Percentiles rank a stretch among this genome's conserved stretches.
phyloP scores from a whole-genome alignment of 2,888 invertebrate genomes.

The Thelaira solivaga region DNA sequence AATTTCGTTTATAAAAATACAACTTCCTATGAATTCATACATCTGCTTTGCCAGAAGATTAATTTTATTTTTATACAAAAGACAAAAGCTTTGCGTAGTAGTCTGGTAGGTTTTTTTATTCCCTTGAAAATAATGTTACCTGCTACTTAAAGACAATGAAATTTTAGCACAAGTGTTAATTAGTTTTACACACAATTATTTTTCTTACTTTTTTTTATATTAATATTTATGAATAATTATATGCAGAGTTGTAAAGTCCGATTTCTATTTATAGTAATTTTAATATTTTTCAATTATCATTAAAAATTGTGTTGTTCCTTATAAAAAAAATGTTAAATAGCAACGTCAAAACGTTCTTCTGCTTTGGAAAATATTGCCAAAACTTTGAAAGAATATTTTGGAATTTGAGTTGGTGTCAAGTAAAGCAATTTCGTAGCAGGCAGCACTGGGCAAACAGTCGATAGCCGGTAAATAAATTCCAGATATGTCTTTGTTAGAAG shows the following conservation, averaged over 20 bases:
- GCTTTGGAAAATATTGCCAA: too few species aligned
- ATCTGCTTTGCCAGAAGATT: conserved; percentile 18
- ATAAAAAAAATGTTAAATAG: too few species aligned
- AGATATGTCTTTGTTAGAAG: too few species aligned
- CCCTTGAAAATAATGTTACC: neutral
- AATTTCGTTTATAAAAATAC: neutral
- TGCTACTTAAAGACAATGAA: conserved; percentile 30
- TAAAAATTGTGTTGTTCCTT: too few species aligned
- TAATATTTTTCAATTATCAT: too few species aligned
- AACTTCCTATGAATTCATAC: conserved; percentile 30
- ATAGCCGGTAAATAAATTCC: too few species aligned
- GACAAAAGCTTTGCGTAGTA: neutral
- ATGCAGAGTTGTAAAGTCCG: neutral
- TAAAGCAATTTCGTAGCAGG: too few species aligned
- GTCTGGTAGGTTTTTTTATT: neutral
- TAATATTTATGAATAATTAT: neutral
- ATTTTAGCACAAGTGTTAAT: conserved; percentile 30
- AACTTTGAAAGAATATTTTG: too few species aligned
- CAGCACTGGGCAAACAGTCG: too few species aligned
- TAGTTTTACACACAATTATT: conserved; percentile 25
- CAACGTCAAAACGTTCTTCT: too few species aligned
- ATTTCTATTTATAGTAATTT: neutral
- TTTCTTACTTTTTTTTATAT: too few species aligned
- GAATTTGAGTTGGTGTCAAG: too few species aligned
- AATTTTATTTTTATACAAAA: conserved; percentile 2